Evolutionary conservation across 2,797 vertebrate species (phyloP).

Genomic region (Pangasius djambal): DNA sequence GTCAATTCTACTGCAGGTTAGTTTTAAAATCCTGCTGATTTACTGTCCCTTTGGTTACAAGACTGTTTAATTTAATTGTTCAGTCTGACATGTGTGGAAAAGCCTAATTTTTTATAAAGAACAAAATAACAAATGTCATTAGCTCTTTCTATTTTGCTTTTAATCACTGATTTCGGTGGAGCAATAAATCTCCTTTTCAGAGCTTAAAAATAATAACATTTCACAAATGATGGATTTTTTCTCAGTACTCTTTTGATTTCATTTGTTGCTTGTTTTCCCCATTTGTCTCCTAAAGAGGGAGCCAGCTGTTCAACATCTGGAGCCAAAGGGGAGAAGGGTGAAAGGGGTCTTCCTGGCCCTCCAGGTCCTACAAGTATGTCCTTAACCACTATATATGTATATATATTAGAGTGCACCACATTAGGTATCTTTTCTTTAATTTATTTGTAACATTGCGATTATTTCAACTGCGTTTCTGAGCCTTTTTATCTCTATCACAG

Average conservation of each 20-base stretch:
- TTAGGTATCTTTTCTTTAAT: not conserved
- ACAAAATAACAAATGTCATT: not conserved
- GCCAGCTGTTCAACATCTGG: conserved; percentile 67
- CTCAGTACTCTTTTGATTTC: not conserved
- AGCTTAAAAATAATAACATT: not conserved
- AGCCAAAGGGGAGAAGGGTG: conserved; percentile 89
- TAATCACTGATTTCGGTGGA: not conserved
- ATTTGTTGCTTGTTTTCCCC: not conserved
- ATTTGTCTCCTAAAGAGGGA: conserved; percentile 61
- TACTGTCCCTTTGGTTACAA: not conserved
- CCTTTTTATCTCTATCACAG: conserved; percentile 29
- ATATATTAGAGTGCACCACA: not conserved
- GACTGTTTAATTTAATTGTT: not conserved
- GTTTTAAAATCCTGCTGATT: conserved; percentile 4
- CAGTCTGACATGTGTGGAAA: not conserved
- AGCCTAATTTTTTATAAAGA: not conserved
- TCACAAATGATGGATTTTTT: not conserved
- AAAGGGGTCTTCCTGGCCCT: conserved; percentile 82
- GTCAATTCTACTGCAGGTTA: conserved; percentile 49
- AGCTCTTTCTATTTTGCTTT: not conserved
- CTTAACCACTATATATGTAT: not conserved
- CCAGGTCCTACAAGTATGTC: conserved; percentile 70
- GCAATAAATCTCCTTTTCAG: not conserved
- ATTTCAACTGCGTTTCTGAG: not conserved
- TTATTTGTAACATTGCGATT: not conserved